Base-by-base conservation (phyloP, 1,140 invertebrate species). In the Nixonia krombeini region DNA sequence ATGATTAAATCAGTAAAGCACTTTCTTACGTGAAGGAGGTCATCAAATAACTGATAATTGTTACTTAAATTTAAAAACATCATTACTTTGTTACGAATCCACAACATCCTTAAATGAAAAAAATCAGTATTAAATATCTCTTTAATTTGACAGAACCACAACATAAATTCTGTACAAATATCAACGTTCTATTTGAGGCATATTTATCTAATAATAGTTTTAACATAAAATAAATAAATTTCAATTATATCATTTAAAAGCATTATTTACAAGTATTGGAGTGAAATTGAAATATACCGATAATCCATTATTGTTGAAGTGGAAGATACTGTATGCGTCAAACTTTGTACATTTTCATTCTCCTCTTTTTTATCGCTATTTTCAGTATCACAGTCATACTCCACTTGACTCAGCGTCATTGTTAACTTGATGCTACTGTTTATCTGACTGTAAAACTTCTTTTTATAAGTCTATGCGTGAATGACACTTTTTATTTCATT, bases 11-110 rank as follows among this genome's bases (percentile, higher is more conserved):
- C 31, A 50, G 55, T 67, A 33, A 35, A 42, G 47, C n/a, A n/a
- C 57, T 52, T 59, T 65, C 64, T 82, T 83, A 85, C 83, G 9
- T 74, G 71, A 56, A 85, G 67, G 23, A 85, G 70, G 12, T 78
- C 72, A 51, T 80, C 67, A 45, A 85, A 85, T 3, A 81, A 57
- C 28, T 69, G 25, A 35, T 76, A 56, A 28, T 68, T 51, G 5
- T 67, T 61, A 0, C 12, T 15, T 1, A 85, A 70, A 5, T 68
- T 73, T 9, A 85, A 53, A 50, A 80, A 81, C 17, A 67, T 78
- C 5, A 83, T 49, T 44, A 79, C 73, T 72, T 58, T 81, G 23
- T 85, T 62, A 35, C 73, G 68, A 38, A 85, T 76, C 84, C 84
- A 85, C 26, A 53, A 23, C 29, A 85, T 47, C 28, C 83, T 84